These are phyloP conservation scores for Thryonomys swinderianus DNA, from an alignment of 2,113 vertebrate species.

Conservation along the genomic window DNA sequence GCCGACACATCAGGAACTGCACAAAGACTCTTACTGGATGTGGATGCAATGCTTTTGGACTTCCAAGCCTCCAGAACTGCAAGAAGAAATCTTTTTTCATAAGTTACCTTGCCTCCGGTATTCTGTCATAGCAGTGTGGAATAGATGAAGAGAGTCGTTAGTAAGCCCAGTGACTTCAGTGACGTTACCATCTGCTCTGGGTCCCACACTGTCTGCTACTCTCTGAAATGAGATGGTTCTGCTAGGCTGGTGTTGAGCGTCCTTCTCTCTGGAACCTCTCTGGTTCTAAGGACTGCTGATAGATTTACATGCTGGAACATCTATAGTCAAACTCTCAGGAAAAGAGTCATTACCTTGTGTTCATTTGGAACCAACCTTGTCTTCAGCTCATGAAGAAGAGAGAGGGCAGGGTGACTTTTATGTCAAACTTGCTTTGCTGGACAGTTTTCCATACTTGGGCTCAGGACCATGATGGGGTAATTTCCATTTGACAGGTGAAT, in stretches of 20 bases:
- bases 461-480: neutral
- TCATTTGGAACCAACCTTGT: neutral
- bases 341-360: neutral
- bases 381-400: neutral
- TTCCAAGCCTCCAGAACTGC: neutral
- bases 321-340: neutral
- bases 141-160: neutral
- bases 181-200: neutral
- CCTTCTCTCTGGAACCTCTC: neutral
- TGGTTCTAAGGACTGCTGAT: neutral
- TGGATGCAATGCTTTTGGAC: neutral
- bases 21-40: neutral
- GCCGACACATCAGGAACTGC: neutral
- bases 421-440: neutral
- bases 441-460: neutral
- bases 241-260: rapidly evolving
- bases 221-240: neutral
- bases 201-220: neutral
- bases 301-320: neutral
- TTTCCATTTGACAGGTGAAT: slow-evolving; percentile 29
- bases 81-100: neutral
- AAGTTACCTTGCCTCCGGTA: neutral
- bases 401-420: neutral
- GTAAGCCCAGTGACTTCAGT: neutral
- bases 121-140: neutral